Conservation (phyloP, 2,888 invertebrate species). For the Morinoia aosen region DNA sequence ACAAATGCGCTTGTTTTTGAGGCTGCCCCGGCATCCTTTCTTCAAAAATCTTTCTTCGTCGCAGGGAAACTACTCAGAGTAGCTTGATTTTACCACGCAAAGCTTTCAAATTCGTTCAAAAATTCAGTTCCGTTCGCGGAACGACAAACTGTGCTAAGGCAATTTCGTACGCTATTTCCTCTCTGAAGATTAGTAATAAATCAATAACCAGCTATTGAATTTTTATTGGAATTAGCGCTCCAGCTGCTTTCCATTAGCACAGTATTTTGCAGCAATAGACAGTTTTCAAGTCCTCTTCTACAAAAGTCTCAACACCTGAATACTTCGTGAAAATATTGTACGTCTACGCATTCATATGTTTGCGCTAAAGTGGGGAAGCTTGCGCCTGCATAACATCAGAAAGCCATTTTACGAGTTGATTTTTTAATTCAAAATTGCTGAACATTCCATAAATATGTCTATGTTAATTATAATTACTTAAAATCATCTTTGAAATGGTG, state of each 20-base stretch:
- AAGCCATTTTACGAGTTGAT: too few species aligned
- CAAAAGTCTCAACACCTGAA: neutral
- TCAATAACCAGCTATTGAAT: neutral
- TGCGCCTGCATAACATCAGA: too few species aligned
- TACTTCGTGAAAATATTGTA: neutral
- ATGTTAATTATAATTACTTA: too few species aligned
- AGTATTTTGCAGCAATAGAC: neutral
- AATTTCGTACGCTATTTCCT: neutral
- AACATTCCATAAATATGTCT: too few species aligned
- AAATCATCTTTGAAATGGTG: too few species aligned
- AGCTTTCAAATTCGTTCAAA: neutral
- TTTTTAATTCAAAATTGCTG: too few species aligned
- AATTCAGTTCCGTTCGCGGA: neutral
- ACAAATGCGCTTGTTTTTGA: neutral
- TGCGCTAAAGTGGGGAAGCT: too few species aligned
- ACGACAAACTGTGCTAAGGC: neutral
- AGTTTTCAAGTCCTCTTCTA: neutral
- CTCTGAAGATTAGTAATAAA: neutral
- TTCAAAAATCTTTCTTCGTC: neutral
- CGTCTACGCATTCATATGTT: neutral
- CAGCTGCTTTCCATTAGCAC: too few species aligned
- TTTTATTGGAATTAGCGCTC: too few species aligned
- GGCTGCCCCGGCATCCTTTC: neutral
- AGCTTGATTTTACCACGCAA: neutral
- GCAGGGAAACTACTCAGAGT: neutral